phyloP scores from a whole-genome alignment of 1,140 invertebrate species.

The Microplitis mediator region DNA sequence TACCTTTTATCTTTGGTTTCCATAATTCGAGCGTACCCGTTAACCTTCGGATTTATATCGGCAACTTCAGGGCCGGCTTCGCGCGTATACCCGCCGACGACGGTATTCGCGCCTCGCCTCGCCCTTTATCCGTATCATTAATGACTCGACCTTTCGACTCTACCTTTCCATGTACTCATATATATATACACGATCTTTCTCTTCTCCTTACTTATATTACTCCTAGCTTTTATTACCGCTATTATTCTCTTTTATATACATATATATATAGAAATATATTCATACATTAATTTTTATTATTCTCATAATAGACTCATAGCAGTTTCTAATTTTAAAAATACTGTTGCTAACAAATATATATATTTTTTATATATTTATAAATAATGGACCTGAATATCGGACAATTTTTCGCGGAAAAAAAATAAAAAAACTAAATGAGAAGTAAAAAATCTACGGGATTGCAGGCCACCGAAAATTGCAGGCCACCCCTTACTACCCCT shows the following conservation, averaged over 20 bases:
- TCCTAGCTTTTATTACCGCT: neutral
- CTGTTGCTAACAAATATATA: no score
- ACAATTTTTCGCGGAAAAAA: no score
- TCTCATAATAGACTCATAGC: no score
- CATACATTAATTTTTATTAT: neutral
- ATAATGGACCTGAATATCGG: no score
- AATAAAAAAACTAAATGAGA: no score
- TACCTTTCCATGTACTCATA: constrained; percentile 15
- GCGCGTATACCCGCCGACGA: constrained; percentile 2
- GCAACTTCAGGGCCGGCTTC: constrained; percentile 32
- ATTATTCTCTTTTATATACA: neutral
- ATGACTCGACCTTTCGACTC: constrained; percentile 30
- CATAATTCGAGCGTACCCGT: constrained; percentile 32
- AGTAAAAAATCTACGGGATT: no score
- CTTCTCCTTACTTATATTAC: constrained; percentile 1
- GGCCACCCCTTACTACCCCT: no score
- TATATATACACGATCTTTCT: neutral
- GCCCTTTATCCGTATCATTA: constrained; percentile 35
- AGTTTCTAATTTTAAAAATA: no score
- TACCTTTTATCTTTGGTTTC: constrained; percentile 29
- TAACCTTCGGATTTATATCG: constrained; percentile 37
- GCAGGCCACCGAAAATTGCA: no score
- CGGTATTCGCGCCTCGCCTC: constrained; percentile 29
- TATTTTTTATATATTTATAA: no score
- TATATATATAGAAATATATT: neutral